These are phyloP conservation scores for Timema cristinae DNA, from an alignment of 2,888 invertebrate genomes.

Conservation along the genomic window DNA sequence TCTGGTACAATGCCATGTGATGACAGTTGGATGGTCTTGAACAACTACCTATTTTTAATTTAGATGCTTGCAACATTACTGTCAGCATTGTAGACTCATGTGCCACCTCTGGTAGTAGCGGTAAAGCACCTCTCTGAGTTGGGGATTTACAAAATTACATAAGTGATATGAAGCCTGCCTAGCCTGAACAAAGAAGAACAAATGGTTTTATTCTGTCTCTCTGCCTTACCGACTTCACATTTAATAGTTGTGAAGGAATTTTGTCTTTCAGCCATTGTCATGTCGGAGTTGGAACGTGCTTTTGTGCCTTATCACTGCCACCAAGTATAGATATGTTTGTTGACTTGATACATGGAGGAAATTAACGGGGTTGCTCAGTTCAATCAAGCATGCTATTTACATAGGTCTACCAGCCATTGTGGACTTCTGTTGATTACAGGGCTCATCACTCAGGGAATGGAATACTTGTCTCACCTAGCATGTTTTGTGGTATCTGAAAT, in stretches of 20 bases:
- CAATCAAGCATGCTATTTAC: neutral
- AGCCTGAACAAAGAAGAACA: no score
- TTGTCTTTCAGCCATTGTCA: slow-evolving; percentile 1
- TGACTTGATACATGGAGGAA: neutral
- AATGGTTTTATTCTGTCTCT: neutral
- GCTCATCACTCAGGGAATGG: neutral
- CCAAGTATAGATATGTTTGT: slow-evolving; percentile 6
- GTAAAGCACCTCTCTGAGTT: neutral
- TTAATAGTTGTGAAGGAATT: neutral
- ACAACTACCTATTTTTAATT: neutral
- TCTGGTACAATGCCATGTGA: neutral
- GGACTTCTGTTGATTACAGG: neutral
- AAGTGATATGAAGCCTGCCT: neutral
- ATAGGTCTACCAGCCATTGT: neutral
- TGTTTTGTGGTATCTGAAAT: slow-evolving; percentile 7
- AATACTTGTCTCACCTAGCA: neutral
- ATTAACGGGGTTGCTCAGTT: neutral
- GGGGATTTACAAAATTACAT: neutral
- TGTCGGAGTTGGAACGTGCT: neutral
- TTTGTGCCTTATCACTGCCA: slow-evolving; percentile 2
- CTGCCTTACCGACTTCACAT: neutral
- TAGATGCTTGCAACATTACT: slow-evolving; percentile 6
- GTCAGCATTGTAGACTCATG: neutral
- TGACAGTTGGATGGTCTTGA: neutral
- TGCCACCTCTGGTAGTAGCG: neutral